These are phyloP conservation scores for Maccullochella peelii DNA, from an alignment of 2,113 vertebrate species.

Conservation along the genomic window DNA sequence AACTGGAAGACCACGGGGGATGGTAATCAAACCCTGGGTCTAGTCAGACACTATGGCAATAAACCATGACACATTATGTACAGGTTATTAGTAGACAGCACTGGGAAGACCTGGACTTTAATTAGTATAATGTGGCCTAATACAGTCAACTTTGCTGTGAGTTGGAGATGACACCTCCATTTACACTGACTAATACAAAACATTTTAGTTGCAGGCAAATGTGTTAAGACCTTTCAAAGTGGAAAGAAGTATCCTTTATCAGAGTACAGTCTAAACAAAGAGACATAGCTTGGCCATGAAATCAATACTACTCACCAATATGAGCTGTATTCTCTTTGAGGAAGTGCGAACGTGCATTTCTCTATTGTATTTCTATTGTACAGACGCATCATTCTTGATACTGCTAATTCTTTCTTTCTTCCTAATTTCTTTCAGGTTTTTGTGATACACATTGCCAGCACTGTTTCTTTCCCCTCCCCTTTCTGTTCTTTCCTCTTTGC, in stretches of 20 bases:
- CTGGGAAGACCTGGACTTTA: constrained; percentile 25
- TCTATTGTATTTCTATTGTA: constrained; percentile 35
- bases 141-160: constrained; percentile 36
- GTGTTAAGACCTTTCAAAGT: constrained; percentile 26
- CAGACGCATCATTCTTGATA: constrained; percentile 46
- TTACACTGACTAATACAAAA: constrained; percentile 22
- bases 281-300: constrained; percentile 38
- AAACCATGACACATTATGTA: constrained; percentile 57
- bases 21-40: constrained; percentile 58
- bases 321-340: constrained; percentile 33
- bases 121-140: constrained; percentile 51
- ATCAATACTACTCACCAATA: constrained; percentile 55
- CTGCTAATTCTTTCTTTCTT: constrained; percentile 24
- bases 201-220: constrained; percentile 17
- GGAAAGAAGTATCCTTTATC: constrained; percentile 31
- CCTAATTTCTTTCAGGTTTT: constrained; percentile 44
- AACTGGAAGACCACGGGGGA: constrained; percentile 32
- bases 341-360: constrained; percentile 60
- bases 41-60: constrained; percentile 25
- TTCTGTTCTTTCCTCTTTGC: constrained; percentile 53
- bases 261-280: constrained; percentile 28
- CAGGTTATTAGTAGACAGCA: constrained; percentile 33
- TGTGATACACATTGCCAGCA: constrained; percentile 50
- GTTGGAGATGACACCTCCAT: constrained; percentile 5
- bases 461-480: constrained; percentile 49